These are phyloP conservation scores for Phaethornis superciliosus DNA, from an alignment of 2,113 vertebrate genomes.

Conservation along the genomic window DNA sequence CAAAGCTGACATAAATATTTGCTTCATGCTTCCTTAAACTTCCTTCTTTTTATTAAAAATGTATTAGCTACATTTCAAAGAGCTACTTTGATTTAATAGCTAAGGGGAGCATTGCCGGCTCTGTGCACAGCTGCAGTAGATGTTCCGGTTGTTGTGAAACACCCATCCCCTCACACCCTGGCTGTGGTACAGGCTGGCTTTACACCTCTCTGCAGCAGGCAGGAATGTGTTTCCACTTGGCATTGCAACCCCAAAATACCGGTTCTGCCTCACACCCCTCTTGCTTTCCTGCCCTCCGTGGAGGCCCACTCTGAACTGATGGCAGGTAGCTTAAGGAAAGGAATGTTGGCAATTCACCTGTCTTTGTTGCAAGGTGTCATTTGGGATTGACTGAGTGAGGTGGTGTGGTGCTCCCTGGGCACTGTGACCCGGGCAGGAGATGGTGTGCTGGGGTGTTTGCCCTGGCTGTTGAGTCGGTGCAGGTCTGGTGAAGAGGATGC, in stretches of 20 bases:
- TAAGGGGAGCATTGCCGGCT: not conserved
- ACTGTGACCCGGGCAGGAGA: not conserved
- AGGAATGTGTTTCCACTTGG: conserved; percentile 50
- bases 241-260: conserved; percentile 51
- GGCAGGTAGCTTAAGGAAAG: not conserved
- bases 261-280: conserved; percentile 30
- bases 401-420: not conserved
- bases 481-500: not conserved
- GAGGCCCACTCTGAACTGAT: not conserved
- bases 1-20: not conserved
- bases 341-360: not conserved
- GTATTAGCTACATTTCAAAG: not conserved
- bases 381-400: not conserved
- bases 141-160: not conserved
- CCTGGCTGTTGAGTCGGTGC: not conserved
- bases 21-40: not conserved
- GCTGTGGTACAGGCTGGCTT: not conserved
- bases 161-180: not conserved
- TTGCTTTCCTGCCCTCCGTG: not conserved
- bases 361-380: not conserved
- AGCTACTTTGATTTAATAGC: not conserved
- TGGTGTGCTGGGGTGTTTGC: not conserved
- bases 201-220: not conserved
- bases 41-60: not conserved
- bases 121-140: not conserved